Conservation (phyloP, 1,140 invertebrate species). For the Aphidius gifuensis region DNA sequence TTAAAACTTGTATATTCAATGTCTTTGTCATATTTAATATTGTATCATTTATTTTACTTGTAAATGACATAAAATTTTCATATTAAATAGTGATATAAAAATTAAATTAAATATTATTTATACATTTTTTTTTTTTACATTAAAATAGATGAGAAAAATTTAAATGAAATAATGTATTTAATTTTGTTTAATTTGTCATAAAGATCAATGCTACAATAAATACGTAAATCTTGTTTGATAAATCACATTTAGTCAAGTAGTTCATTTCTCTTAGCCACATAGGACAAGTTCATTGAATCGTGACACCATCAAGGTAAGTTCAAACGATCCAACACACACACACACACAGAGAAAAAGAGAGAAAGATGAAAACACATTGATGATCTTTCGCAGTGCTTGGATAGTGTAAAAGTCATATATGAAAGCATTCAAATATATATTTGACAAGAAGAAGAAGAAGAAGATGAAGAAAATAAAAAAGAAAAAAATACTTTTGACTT, state of each 20-base stretch:
- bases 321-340: slow-evolving; percentile 1
- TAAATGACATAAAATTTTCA: no score
- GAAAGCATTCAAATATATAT: slow-evolving; percentile 1
- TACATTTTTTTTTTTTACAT: slow-evolving; percentile 14
- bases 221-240: slow-evolving; percentile 7
- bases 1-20: no score
- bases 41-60: no score
- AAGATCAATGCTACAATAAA: no score
- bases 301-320: slow-evolving; percentile 1
- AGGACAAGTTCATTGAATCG: slow-evolving; percentile 15
- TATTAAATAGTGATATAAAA: no score
- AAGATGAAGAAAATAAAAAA: background rate
- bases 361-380: slow-evolving; percentile 29
- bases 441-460: background rate
- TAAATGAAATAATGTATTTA: no score
- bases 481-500: background rate
- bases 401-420: slow-evolving; percentile 10
- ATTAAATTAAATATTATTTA: no score
- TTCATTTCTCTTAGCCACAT: background rate
- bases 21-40: no score
- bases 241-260: slow-evolving; percentile 26
- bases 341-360: slow-evolving; percentile 4
- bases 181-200: background rate
- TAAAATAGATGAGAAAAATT: background rate
- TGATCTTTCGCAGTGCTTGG: slow-evolving; percentile 24